Percentiles rank a stretch among this genome's conserved stretches.
Conservation (phyloP, 2,888 invertebrate genomes). For the Lycocerus yunnanus region DNA sequence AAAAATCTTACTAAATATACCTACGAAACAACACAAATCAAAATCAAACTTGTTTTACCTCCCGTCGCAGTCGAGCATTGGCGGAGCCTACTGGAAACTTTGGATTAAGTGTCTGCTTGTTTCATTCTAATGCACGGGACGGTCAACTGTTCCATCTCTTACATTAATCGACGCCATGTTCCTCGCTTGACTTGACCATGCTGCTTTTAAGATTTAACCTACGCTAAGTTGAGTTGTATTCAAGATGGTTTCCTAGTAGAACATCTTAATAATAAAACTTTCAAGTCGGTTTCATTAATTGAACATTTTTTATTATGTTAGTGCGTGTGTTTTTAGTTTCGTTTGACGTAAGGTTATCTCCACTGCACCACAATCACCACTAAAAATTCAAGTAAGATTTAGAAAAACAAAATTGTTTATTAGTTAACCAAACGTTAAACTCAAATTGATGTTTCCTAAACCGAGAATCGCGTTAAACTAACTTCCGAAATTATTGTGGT, state of each 20-base stretch:
- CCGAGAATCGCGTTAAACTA: constrained; percentile 18
- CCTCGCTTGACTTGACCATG: constrained; percentile 41
- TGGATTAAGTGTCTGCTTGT: constrained; percentile 35
- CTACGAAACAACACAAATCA: constrained; percentile 27
- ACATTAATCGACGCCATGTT: constrained; percentile 43
- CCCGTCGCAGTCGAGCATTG: constrained; percentile 44
- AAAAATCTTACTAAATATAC: constrained; percentile 24
- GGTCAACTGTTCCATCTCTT: constrained; percentile 31
- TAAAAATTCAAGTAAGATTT: background rate
- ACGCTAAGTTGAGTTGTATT: constrained; percentile 43
- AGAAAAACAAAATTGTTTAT: background rate
- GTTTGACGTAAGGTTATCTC: constrained; percentile 1
- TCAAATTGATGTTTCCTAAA: constrained; percentile 15
- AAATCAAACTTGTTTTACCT: constrained; percentile 48
- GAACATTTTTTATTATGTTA: constrained; percentile 22
- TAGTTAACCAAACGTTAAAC: background rate
- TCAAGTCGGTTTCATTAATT: constrained; percentile 31
- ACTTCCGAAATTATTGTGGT: constrained; percentile 21
- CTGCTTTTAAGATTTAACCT: constrained; percentile 47
- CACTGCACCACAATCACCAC: background rate
- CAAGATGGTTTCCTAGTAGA: constrained; percentile 39
- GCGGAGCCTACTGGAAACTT: constrained; percentile 36
- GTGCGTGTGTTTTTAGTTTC: constrained; percentile 25
- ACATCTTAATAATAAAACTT: constrained; percentile 43
- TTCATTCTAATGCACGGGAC: constrained; percentile 33